Conservation (phyloP, 2,888 invertebrate species). For the Amiota minor region DNA sequence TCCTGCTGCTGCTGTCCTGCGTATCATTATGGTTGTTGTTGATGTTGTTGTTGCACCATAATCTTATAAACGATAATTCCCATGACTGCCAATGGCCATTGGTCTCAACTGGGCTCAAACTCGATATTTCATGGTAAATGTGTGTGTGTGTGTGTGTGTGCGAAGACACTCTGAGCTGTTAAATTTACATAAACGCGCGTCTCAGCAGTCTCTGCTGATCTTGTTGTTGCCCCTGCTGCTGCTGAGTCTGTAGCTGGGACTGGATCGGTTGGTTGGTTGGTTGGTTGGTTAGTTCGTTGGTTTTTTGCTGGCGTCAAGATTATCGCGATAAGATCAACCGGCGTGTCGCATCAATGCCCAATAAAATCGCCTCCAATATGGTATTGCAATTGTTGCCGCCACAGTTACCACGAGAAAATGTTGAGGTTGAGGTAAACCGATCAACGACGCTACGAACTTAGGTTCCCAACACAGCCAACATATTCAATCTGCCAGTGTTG, state of each 20-base stretch:
- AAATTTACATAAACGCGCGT: conserved; percentile 37
- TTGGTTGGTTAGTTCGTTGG: neutral
- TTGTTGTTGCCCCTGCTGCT: conserved; percentile 18
- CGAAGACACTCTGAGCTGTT: conserved; percentile 2
- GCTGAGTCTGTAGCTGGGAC: neutral
- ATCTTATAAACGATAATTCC: conserved; percentile 64
- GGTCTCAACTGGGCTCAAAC: conserved; percentile 46
- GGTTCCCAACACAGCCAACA: no score
- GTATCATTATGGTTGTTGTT: neutral
- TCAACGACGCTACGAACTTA: neutral
- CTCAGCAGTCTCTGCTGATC: neutral
- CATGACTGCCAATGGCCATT: conserved; percentile 61
- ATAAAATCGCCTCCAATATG: conserved; percentile 65
- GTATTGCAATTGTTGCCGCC: conserved; percentile 58
- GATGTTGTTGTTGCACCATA: conserved; percentile 22
- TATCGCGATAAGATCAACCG: conserved; percentile 71
- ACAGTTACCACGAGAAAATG: neutral
- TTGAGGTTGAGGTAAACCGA: conserved; percentile 11
- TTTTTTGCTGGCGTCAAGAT: conserved; percentile 68
- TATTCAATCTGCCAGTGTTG: neutral
- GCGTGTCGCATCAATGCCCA: conserved; percentile 70
- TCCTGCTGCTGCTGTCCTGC: neutral
- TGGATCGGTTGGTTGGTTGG: neutral
- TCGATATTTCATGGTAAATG: neutral
- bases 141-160: neutral